A percentile compares a stretch with the other conserved stretches of the same genome.
phyloP scores from a whole-genome alignment of 37 sponge, comb jelly and placozoan genomes.

The Axinella damicornis region DNA sequence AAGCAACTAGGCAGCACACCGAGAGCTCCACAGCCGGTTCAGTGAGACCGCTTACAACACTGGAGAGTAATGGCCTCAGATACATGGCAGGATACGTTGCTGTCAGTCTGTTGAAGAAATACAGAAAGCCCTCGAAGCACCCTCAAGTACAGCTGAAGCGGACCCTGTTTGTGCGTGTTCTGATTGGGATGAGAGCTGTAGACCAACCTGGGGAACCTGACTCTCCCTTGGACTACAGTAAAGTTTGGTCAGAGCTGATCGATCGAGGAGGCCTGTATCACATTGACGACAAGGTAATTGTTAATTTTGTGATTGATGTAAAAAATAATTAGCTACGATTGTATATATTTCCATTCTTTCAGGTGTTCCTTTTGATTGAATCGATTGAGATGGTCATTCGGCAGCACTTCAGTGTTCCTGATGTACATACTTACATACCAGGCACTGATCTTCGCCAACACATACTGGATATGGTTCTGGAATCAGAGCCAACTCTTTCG shows the following conservation, averaged over 20 bases:
- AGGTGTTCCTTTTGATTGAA: constrained; percentile 23
- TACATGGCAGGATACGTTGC: too few relatives aligned
- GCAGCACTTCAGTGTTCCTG: too few relatives aligned
- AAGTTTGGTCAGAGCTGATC: constrained; percentile 35
- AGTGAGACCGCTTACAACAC: too few relatives aligned
- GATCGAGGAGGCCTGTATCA: constrained; percentile 39
- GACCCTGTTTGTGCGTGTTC: constrained; percentile 19
- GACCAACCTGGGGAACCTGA: constrained; percentile 28
- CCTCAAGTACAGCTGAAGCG: constrained; percentile 2
- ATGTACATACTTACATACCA: too few relatives aligned
- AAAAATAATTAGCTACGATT: neutral
- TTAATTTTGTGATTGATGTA: too few relatives aligned
- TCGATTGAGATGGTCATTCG: neutral
- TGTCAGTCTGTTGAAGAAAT: neutral
- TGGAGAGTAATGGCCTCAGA: too few relatives aligned
- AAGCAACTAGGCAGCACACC: too few relatives aligned
- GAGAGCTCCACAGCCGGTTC: too few relatives aligned
- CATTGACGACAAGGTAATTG: constrained; percentile 30
- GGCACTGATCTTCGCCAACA: neutral
- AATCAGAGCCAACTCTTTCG: neutral
- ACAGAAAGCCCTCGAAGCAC: constrained; percentile 15
- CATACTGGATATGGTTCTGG: constrained; percentile 1
- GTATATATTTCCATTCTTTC: neutral
- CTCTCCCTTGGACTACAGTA: constrained; percentile 5
- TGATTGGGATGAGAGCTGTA: neutral